Percentiles rank a stretch among this genome's conserved stretches.
phyloP scores from a whole-genome alignment of 64 coral and sea anemone genomes.

The Dendronephthya gigantea region DNA sequence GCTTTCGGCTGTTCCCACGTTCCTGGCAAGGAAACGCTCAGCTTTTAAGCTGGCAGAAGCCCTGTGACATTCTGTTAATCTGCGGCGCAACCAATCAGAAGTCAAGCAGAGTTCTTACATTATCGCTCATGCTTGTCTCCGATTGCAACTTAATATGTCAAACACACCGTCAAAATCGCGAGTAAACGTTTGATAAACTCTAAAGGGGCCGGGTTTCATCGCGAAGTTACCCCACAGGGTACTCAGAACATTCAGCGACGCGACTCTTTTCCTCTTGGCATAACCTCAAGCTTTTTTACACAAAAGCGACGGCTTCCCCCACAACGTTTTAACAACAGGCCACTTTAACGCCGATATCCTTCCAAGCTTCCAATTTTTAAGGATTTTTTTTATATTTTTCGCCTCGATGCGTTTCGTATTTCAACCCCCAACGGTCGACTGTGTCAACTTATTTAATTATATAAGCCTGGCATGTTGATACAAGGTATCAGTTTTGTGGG shows the following conservation, averaged over 20 bases:
- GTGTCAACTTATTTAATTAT: constrained; percentile 4
- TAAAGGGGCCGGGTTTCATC: neutral
- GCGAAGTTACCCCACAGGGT: neutral
- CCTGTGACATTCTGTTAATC: neutral
- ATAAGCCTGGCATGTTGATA: neutral
- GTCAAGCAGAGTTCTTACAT: neutral
- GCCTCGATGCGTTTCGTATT: neutral
- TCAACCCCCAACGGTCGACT: neutral
- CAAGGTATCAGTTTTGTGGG: neutral
- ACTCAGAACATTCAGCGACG: too few species aligned
- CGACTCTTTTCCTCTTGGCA: neutral
- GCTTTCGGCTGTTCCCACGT: neutral
- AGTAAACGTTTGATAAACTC: neutral
- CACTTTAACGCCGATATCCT: too few species aligned
- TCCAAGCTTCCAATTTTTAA: neutral
- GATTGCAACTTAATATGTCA: constrained; percentile 1
- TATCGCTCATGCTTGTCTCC: neutral
- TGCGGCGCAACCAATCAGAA: neutral
- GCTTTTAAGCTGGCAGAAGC: neutral
- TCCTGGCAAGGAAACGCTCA: neutral
- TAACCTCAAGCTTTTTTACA: too few species aligned
- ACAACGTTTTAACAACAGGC: too few species aligned
- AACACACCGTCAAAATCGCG: neutral
- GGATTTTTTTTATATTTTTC: neutral
- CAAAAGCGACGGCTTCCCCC: too few species aligned